These are phyloP conservation scores for Willisornis vidua DNA, from an alignment of 2,113 vertebrate species.

Conservation along the genomic window DNA sequence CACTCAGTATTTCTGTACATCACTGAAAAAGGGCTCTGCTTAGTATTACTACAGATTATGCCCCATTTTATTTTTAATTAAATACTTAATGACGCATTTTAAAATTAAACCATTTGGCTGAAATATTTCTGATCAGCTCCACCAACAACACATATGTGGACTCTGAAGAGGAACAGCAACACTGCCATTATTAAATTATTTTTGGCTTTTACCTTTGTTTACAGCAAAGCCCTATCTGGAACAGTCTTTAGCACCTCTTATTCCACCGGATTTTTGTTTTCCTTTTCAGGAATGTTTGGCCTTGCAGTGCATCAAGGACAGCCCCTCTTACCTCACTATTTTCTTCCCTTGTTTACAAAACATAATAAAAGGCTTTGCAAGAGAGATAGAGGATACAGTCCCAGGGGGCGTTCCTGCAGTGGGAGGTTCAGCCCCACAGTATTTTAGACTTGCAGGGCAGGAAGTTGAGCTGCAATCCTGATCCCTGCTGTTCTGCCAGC, in stretches of 20 bases:
- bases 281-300: conserved; percentile 45
- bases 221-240: not conserved
- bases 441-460: not conserved
- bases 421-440: not conserved
- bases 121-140: not conserved
- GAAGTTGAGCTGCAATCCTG: not conserved
- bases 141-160: not conserved
- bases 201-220: conserved; percentile 39
- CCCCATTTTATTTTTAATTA: not conserved
- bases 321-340: conserved; percentile 42
- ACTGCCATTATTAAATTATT: not conserved
- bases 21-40: not conserved
- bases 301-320: conserved; percentile 48
- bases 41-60: not conserved
- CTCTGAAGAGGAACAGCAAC: not conserved
- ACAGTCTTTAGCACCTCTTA: conserved; percentile 26
- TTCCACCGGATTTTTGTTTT: conserved; percentile 50
- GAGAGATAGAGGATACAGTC: not conserved
- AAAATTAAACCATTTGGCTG: not conserved
- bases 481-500: not conserved
- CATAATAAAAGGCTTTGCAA: conserved; percentile 46
- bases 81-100: not conserved
- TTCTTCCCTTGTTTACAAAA: conserved; percentile 48
- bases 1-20: not conserved
- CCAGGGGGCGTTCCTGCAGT: not conserved